Conservation (phyloP, 1,140 invertebrate species). For the Hyphantria cunea region DNA sequence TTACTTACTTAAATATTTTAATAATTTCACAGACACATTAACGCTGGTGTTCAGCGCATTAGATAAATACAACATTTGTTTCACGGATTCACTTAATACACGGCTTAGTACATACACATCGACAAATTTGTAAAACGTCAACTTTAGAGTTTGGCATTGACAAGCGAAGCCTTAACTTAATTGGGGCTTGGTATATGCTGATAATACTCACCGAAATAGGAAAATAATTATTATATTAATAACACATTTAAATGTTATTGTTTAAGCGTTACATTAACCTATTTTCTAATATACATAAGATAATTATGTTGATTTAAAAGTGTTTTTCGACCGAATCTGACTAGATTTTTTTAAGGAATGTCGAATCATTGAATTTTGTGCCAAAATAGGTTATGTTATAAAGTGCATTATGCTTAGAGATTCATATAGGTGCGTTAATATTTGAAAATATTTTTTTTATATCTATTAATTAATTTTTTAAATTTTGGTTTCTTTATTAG, state of each 20-base stretch:
- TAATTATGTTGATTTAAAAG: no score
- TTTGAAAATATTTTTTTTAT: background rate
- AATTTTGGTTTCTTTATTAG: slow-evolving; percentile 3
- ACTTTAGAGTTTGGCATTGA: background rate
- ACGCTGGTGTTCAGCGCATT: slow-evolving; percentile 2
- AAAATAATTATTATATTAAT: no score
- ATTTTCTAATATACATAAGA: no score
- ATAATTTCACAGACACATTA: background rate
- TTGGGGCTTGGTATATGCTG: background rate
- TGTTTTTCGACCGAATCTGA: slow-evolving; percentile 6
- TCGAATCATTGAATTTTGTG: no score
- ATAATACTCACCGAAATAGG: no score
- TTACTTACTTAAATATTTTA: slow-evolving; percentile 52
- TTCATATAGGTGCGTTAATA: slow-evolving; percentile 21
- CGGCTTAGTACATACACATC: no score
- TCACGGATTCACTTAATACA: no score
- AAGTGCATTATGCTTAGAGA: slow-evolving; percentile 8
- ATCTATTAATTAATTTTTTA: background rate
- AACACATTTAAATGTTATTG: background rate
- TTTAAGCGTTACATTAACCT: no score
- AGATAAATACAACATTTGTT: no score
- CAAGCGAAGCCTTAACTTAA: background rate
- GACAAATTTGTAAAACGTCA: no score
- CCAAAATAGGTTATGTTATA: no score
- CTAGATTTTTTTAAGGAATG: slow-evolving; percentile 16